Evolutionary conservation across 2,888 invertebrate genomes (phyloP), one percentile per base, ranked within the genome.

Genomic region (Lithophane semibrunnea): DNA sequence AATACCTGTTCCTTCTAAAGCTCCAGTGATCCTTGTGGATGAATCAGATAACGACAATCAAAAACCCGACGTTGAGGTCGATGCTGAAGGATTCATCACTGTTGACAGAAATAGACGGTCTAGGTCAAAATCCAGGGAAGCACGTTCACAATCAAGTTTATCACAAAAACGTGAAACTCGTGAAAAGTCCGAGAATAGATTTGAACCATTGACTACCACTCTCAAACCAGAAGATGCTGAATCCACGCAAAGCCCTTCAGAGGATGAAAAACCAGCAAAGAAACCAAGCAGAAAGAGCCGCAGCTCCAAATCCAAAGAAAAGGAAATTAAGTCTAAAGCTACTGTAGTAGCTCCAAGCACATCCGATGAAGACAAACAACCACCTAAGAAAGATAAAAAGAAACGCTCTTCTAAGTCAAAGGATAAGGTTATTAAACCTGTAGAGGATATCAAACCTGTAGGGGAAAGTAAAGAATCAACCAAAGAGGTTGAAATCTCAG

Each of bases 71-170:
- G 56, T 92, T 21, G 91, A 92, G 84, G 84, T 94, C 4, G 95
- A 96, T 87, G 90, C 93, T 49, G 97, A 97, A 89, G 97, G 97
- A 12, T 97, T 97, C 86, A 96, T 97, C 75, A 94, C 92, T 60
- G 95, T 97, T 65, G 96, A 96, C 65, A 94, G 96, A 91, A 94
- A 92, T 84, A 93, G 96, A 89, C 93, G 96, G 82, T 95, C 97
- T 65, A 95, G 97, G 75, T 97, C 97, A 3, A 94, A 96, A 69
- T 97, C 97, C 21, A 96, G 96, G 87, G 95, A 96, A 75, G 90
- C 90, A 65, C 94, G 95, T n/a, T 93, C 94, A 56, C 89, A 88
- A 71, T 91, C 94, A 44, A 92, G 92, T 77, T 69, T 88, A 9
- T 83, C 89, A 58, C 88, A 89, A 75, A 90, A 86, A 73, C 84